Evolutionary conservation across 1,140 invertebrate genomes (phyloP).

Genomic region (Papilio helenus): DNA sequence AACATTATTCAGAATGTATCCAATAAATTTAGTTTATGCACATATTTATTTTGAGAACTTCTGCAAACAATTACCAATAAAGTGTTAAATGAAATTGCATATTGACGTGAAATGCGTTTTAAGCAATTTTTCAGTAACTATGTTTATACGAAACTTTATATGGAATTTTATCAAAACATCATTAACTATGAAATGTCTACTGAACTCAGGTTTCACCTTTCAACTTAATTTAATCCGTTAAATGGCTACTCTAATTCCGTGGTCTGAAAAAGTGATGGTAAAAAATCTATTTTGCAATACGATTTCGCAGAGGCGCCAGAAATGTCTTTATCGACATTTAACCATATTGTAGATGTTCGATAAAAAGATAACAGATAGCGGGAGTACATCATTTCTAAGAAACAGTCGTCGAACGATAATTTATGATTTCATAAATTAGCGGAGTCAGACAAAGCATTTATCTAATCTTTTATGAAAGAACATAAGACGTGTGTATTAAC

Average conservation of each 20-base stretch:
- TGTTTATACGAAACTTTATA: no score
- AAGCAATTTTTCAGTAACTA: no score
- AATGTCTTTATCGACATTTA: neutral
- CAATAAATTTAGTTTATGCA: no score
- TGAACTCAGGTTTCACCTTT: neutral
- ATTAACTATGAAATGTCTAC: no score
- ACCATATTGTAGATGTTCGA: neutral
- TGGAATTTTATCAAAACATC: no score
- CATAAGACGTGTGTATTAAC: neutral
- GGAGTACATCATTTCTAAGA: neutral
- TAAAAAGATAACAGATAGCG: neutral
- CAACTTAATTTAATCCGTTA: neutral
- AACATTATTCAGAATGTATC: neutral
- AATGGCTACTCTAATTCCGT: neutral
- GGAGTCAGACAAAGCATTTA: neutral
- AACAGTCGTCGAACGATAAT: neutral
- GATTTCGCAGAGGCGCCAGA: neutral
- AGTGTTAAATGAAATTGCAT: no score
- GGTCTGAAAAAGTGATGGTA: no score
- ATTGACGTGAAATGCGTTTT: no score
- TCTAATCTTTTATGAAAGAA: neutral
- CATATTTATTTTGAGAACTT: no score
- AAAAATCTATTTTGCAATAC: neutral
- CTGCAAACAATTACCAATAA: no score
- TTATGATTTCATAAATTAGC: neutral